Percentiles rank a stretch among this genome's conserved stretches.
phyloP scores from a whole-genome alignment of 2,797 vertebrate species.

The Knipowitschia caucasica region DNA sequence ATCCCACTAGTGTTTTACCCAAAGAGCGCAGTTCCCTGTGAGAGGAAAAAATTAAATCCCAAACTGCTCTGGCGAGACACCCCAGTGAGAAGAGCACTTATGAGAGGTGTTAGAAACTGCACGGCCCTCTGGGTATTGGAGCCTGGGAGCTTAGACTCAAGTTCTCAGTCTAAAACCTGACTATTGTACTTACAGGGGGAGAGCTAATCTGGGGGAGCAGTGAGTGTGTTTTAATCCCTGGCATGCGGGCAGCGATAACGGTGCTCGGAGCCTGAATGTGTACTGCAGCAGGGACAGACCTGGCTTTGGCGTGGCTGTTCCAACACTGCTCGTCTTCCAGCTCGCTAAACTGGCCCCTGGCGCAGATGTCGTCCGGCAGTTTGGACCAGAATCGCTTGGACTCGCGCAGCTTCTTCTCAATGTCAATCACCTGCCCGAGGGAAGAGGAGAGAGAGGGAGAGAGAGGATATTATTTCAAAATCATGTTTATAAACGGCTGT shows the following conservation, averaged over 20 bases:
- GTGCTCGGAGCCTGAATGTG: slow-evolving; percentile 12
- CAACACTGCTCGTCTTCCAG: slow-evolving; percentile 92
- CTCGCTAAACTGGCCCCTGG: slow-evolving; percentile 80
- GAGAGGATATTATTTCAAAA: slow-evolving; percentile 44
- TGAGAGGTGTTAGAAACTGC: slow-evolving; percentile 47
- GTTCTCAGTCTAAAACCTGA: slow-evolving; percentile 47
- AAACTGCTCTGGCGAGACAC: slow-evolving; percentile 25
- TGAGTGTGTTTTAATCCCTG: slow-evolving; percentile 64
- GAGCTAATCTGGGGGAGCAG: slow-evolving; percentile 57
- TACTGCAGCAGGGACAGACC: slow-evolving; percentile 27
- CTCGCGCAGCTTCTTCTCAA: slow-evolving; percentile 91
- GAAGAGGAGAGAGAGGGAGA: slow-evolving; percentile 39
- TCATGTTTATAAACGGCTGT: not conserved
- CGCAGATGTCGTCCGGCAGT: slow-evolving; percentile 88
- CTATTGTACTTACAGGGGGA: slow-evolving; percentile 48
- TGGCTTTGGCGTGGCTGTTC: slow-evolving; percentile 90
- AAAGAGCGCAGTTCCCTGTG: slow-evolving; percentile 39
- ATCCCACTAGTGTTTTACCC: slow-evolving; percentile 30
- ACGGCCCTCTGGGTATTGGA: slow-evolving; percentile 46
- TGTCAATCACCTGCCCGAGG: slow-evolving; percentile 85
- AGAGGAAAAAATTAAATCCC: slow-evolving; percentile 37
- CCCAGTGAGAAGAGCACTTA: slow-evolving; percentile 39
- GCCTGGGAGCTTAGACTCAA: slow-evolving; percentile 49
- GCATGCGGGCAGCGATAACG: slow-evolving; percentile 60
- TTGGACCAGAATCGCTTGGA: slow-evolving; percentile 95